Conservation (phyloP, 1,140 invertebrate genomes). For the Drosophila setifemur region DNA sequence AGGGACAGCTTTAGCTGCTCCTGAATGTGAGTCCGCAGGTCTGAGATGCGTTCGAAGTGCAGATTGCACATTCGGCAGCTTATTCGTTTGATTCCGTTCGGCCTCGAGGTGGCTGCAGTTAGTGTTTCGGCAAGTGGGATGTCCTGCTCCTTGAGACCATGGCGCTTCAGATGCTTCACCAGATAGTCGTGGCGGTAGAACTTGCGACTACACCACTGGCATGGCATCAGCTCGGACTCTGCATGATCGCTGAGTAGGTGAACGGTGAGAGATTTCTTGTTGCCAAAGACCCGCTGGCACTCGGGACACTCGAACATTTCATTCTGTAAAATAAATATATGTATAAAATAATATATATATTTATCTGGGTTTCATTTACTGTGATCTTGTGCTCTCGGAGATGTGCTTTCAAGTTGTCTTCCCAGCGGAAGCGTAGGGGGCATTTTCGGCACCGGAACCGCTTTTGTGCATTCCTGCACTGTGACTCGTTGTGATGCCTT, state of each 20-base stretch:
- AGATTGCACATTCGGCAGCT: slow-evolving; percentile 72
- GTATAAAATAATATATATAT: not conserved
- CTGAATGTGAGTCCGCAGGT: slow-evolving; percentile 60
- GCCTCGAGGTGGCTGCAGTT: slow-evolving; percentile 57
- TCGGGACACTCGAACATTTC: slow-evolving; percentile 82
- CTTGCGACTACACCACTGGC: slow-evolving; percentile 84
- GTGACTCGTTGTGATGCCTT: slow-evolving; percentile 64
- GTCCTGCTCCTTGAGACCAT: slow-evolving; percentile 61
- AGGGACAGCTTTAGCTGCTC: slow-evolving; percentile 59
- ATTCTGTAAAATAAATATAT: slow-evolving; percentile 28
- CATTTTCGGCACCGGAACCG: slow-evolving; percentile 72
- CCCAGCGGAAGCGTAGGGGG: slow-evolving; percentile 73
- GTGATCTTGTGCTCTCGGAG: slow-evolving; percentile 62
- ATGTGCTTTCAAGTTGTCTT: slow-evolving; percentile 68
- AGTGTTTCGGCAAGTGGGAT: slow-evolving; percentile 67
- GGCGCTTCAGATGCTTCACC: slow-evolving; percentile 67
- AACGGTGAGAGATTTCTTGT: slow-evolving; percentile 83
- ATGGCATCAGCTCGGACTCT: slow-evolving; percentile 80
- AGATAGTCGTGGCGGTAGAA: slow-evolving; percentile 83
- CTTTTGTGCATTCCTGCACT: slow-evolving; percentile 73
- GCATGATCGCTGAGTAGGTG: slow-evolving; percentile 83
- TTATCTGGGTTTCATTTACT: too few species aligned
- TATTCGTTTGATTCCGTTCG: slow-evolving; percentile 67
- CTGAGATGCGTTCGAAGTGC: slow-evolving; percentile 53
- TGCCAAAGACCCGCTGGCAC: slow-evolving; percentile 83